These are phyloP conservation scores for Cochlearius cochlearius DNA, from an alignment of 2,113 vertebrate genomes.

Conservation along the genomic window DNA sequence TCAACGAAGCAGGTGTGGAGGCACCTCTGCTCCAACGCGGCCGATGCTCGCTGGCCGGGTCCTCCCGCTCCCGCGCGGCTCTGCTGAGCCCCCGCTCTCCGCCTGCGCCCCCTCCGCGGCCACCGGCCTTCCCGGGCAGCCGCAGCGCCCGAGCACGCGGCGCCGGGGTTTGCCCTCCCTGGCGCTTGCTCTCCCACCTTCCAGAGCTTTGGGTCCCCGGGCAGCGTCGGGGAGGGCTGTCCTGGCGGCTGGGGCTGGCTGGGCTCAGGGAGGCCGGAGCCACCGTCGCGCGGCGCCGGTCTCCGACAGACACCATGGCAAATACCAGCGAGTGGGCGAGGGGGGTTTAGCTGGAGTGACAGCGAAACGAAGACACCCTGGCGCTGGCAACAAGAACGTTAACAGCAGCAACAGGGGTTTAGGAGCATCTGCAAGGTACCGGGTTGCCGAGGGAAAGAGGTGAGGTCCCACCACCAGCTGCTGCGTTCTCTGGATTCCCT, in stretches of 20 bases:
- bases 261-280: background rate
- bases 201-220: background rate
- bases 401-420: background rate
- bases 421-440: background rate
- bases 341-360: background rate
- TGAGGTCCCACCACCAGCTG: background rate
- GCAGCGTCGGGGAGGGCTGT: background rate
- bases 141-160: rapidly evolving
- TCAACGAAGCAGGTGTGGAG: background rate
- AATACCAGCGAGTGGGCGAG: background rate
- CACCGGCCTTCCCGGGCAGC: background rate
- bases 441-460: background rate
- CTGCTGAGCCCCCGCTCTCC: background rate
- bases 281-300: rapidly evolving
- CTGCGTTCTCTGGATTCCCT: background rate
- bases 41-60: background rate
- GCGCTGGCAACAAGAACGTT: background rate
- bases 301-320: background rate
- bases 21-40: background rate
- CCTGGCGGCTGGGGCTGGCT: background rate
- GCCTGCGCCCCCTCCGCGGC: background rate
- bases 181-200: background rate
- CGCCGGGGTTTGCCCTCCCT: background rate
- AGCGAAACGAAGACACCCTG: background rate
- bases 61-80: background rate